These are phyloP conservation scores for Montipora sp. DNA, from an alignment of 64 coral and sea anemone species.

Conservation along the genomic window DNA sequence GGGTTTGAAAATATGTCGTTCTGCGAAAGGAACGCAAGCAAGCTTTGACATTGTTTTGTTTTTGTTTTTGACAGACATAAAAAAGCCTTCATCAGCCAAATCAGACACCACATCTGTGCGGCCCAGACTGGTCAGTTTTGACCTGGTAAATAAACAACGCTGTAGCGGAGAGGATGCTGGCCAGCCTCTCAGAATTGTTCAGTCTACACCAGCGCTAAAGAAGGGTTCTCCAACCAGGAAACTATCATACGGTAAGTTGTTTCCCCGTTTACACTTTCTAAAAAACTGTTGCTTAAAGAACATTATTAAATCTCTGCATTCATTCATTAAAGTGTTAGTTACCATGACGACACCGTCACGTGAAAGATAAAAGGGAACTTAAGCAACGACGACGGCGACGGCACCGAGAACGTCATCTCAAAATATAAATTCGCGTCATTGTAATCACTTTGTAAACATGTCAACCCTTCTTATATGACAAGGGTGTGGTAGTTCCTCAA, in stretches of 20 bases:
- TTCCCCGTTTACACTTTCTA: background rate
- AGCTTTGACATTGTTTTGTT: background rate
- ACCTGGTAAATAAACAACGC: background rate
- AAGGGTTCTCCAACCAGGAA: conserved; percentile 15
- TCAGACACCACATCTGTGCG: conserved; percentile 50
- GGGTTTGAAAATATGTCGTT: background rate
- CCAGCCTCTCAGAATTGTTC: conserved; percentile 1
- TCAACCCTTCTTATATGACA: too few relatives aligned
- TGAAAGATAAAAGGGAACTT: too few relatives aligned
- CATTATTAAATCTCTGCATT: too few relatives aligned
- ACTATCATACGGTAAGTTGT: background rate
- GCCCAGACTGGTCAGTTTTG: background rate
- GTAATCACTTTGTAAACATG: too few relatives aligned
- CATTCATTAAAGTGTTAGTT: too few relatives aligned
- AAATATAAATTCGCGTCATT: too few relatives aligned
- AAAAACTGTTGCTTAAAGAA: too few relatives aligned
- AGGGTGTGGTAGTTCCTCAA: too few relatives aligned
- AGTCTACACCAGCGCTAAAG: conserved; percentile 24
- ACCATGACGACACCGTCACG: too few relatives aligned
- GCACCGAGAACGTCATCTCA: too few relatives aligned
- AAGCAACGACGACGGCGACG: too few relatives aligned
- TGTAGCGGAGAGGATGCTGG: background rate
- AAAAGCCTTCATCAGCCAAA: conserved; percentile 34
- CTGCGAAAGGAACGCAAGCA: too few relatives aligned
- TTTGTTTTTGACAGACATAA: conserved; percentile 21